A percentile compares a stretch with the other conserved stretches of the same genome.
phyloP scores from a whole-genome alignment of 2,113 vertebrate species.

The Channa argus region DNA sequence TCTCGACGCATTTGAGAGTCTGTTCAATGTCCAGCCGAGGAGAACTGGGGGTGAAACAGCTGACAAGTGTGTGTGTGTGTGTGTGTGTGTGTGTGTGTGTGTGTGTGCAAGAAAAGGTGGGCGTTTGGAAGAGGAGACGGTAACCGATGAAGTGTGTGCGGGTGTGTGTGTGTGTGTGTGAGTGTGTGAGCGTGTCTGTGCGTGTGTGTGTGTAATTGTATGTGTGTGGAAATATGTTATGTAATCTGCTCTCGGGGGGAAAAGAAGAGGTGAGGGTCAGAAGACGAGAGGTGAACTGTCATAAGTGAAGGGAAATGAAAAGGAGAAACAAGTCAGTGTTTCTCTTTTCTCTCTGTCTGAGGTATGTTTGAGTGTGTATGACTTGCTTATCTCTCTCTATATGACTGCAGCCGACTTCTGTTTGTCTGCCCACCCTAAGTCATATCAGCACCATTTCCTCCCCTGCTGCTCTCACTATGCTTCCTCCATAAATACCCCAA shows the following conservation, averaged over 20 bases:
- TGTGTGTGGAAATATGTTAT: constrained; percentile 78
- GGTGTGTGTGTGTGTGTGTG: constrained; percentile 30
- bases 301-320: constrained; percentile 23
- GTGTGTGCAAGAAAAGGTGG: constrained; percentile 7
- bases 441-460: constrained; percentile 28
- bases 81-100: constrained; percentile 38
- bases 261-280: constrained; percentile 55
- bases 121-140: constrained; percentile 30
- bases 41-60: constrained; percentile 75
- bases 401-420: constrained; percentile 16
- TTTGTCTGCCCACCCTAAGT: constrained; percentile 9
- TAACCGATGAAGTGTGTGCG: constrained; percentile 68
- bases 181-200: constrained; percentile 10
- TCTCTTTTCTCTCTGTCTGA: constrained; percentile 43
- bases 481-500: constrained; percentile 32
- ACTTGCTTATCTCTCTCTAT: not conserved
- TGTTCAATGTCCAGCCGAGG: constrained; percentile 72
- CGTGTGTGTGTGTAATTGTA: constrained; percentile 36
- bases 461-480: constrained; percentile 19
- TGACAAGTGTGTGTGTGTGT: constrained; percentile 66
- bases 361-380: constrained; percentile 28
- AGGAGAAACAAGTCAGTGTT: constrained; percentile 6
- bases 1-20: constrained; percentile 62
- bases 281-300: constrained; percentile 53
- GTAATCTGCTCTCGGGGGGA: constrained; percentile 75